Evolutionary conservation across 2,888 invertebrate species (phyloP).

Genomic region (Xestia sexstrigata): DNA sequence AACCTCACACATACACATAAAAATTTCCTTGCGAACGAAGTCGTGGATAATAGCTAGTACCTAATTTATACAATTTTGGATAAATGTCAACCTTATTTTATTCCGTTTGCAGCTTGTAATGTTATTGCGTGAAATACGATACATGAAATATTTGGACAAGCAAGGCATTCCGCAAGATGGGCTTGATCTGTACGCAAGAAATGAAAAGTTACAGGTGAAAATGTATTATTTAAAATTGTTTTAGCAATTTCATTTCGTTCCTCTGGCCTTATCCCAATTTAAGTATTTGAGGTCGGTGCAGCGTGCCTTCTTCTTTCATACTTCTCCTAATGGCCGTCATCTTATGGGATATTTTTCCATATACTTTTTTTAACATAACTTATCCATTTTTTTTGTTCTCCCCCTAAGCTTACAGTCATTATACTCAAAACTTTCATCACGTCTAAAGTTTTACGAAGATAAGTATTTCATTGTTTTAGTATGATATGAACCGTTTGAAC

Average conservation of each 20-base stretch:
- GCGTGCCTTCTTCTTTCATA: not conserved
- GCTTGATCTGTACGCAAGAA: slow-evolving; percentile 91
- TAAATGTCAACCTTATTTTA: not conserved
- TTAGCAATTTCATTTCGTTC: not conserved
- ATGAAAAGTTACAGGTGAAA: slow-evolving; percentile 92
- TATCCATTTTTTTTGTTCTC: not conserved
- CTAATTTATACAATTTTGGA: too few species aligned
- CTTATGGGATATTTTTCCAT: not conserved
- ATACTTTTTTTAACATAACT: not conserved
- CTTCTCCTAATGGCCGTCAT: not conserved
- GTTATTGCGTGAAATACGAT: slow-evolving; percentile 95
- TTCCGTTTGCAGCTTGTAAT: slow-evolving; percentile 90
- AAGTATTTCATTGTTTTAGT: slow-evolving; percentile 74
- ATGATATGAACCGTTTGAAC: slow-evolving; percentile 89
- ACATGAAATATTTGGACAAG: slow-evolving; percentile 92
- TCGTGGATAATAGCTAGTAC: too few species aligned
- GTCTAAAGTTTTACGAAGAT: not conserved
- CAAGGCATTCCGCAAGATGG: slow-evolving; percentile 92
- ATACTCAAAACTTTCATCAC: not conserved
- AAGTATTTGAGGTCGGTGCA: not conserved
- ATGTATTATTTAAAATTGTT: not conserved
- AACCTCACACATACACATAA: too few species aligned
- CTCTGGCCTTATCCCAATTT: not conserved
- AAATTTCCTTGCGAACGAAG: too few species aligned
- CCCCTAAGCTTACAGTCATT: not conserved